These are phyloP conservation scores for Drosophila barbarae DNA, from an alignment of 2,888 invertebrate genomes.

Conservation along the genomic window DNA sequence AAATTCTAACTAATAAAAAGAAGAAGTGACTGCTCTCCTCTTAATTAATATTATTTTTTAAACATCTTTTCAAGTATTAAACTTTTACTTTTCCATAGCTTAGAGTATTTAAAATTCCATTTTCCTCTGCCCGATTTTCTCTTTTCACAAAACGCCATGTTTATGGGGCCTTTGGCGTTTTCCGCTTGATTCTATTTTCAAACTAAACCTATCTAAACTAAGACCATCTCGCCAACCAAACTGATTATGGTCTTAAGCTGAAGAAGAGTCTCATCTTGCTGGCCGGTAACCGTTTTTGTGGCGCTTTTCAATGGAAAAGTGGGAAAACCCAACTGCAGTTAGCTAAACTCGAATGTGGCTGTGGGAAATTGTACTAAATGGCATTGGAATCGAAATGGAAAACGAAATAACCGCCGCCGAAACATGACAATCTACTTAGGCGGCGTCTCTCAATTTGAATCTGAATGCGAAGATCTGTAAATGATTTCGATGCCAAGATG, in stretches of 20 bases:
- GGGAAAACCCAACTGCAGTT: slow-evolving; percentile 44
- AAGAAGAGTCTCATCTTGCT: slow-evolving; percentile 12
- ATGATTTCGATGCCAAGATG: slow-evolving; percentile 34
- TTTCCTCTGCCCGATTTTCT: neutral
- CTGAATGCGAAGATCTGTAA: slow-evolving; percentile 2
- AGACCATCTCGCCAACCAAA: slow-evolving; percentile 5
- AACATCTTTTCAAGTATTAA: neutral
- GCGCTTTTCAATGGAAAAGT: slow-evolving; percentile 60
- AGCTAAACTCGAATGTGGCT: slow-evolving; percentile 13
- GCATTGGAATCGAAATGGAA: slow-evolving; percentile 9
- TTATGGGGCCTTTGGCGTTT: slow-evolving; percentile 71
- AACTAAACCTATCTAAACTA: slow-evolving; percentile 34
- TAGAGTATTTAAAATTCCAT: slow-evolving; percentile 11
- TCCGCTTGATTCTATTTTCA: slow-evolving; percentile 70
- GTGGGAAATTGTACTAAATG: slow-evolving; percentile 8
- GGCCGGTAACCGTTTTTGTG: slow-evolving; percentile 51
- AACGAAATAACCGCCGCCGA: neutral
- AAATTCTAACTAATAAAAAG: too few species aligned
- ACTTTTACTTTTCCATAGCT: neutral
- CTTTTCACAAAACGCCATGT: slow-evolving; percentile 48
- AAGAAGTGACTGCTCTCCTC: too few species aligned
- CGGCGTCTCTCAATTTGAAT: slow-evolving; percentile 2
- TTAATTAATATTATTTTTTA: too few species aligned
- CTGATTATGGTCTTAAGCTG: slow-evolving; percentile 53
- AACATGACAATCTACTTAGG: slow-evolving; percentile 64